Conservation (phyloP, 2,888 invertebrate species). For the Oasisia sp. region DNA sequence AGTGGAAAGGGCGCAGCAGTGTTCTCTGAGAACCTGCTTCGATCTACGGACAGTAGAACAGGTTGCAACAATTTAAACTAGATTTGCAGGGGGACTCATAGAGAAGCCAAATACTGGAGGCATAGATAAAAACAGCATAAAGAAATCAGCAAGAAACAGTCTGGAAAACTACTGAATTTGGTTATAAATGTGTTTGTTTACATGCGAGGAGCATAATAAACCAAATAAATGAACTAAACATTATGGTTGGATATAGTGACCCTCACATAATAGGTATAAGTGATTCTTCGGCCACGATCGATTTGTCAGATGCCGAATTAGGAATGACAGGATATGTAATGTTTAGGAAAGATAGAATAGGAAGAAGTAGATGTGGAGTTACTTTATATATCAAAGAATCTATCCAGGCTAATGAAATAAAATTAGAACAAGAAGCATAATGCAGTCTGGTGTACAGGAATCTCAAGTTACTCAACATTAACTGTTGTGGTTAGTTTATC, state of each 20-base stretch:
- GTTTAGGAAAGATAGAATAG: neutral
- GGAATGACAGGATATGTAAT: neutral
- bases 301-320: neutral
- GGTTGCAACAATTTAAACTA: no score
- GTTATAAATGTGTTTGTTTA: no score
- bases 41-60: no score
- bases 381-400: neutral
- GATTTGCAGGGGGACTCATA: no score
- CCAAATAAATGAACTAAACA: neutral
- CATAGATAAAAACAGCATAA: no score
- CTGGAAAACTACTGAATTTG: no score
- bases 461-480: conserved; percentile 22
- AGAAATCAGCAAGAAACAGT: no score
- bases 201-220: conserved; percentile 17
- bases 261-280: neutral
- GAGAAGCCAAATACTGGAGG: no score
- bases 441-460: neutral
- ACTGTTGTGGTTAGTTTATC: neutral
- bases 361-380: neutral
- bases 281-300: neutral
- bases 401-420: neutral
- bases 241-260: neutral
- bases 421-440: neutral
- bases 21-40: no score
- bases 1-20: no score